Evolutionary conservation across 1,140 invertebrate genomes (phyloP).

Genomic region (Euwallacea similis): DNA sequence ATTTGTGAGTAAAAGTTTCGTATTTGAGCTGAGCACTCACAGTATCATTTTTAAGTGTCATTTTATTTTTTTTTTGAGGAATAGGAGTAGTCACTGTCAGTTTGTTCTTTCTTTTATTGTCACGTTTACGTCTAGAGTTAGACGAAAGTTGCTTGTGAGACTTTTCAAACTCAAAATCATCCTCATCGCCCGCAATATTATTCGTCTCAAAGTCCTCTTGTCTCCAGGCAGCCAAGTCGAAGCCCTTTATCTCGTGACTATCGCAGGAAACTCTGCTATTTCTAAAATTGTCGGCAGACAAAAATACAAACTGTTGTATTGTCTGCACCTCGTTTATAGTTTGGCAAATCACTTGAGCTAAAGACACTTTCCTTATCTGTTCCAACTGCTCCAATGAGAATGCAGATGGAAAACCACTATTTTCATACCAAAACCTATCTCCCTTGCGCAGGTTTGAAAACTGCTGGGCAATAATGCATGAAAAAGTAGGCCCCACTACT

Average conservation of each 20-base stretch:
- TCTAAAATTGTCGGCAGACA: slow-evolving; percentile 63
- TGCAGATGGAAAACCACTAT: slow-evolving; percentile 69
- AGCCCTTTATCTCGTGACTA: slow-evolving; percentile 68
- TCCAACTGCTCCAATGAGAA: slow-evolving; percentile 84
- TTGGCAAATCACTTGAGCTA: slow-evolving; percentile 85
- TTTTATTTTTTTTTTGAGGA: not conserved
- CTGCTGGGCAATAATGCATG: slow-evolving; percentile 93
- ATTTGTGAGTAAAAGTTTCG: too few species aligned
- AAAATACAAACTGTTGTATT: slow-evolving; percentile 75
- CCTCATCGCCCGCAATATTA: slow-evolving; percentile 26
- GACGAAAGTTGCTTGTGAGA: slow-evolving; percentile 25
- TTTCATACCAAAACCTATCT: slow-evolving; percentile 93
- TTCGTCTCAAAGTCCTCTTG: slow-evolving; percentile 52
- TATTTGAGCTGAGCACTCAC: not conserved
- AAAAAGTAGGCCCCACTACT: slow-evolving; percentile 92
- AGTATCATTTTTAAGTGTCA: not conserved
- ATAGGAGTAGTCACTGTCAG: slow-evolving; percentile 1
- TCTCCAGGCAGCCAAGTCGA: slow-evolving; percentile 66
- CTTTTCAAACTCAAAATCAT: slow-evolving; percentile 18
- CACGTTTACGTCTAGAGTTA: slow-evolving; percentile 15
- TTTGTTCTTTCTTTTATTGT: slow-evolving; percentile 11
- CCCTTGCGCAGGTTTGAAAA: slow-evolving; percentile 85
- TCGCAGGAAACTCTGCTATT: slow-evolving; percentile 70
- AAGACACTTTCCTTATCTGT: slow-evolving; percentile 76
- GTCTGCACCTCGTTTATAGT: slow-evolving; percentile 75